Evolutionary conservation across 1,140 invertebrate species (phyloP), one percentile per base, ranked within the genome.

Genomic region (Drosophila nigromelanica): DNA sequence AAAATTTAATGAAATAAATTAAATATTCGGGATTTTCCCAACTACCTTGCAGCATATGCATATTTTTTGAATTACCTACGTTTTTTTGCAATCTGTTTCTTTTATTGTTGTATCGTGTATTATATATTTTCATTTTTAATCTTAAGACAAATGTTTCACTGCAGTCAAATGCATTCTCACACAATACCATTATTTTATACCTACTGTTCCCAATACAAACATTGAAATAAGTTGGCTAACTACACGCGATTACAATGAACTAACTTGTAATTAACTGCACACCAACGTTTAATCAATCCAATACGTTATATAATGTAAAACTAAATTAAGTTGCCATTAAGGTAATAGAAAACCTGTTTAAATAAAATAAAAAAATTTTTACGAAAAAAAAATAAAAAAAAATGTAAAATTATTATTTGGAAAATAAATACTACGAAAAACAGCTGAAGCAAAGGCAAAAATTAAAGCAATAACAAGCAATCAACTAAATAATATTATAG

Each of bases 141-240:
- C 55, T 64, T 86, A 80, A 75, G 62, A 73, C 54, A 74, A 78
- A 68, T 63, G 58, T 70, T 78, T 33, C 42, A 48, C 68, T 70
- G 69, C 73, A 81, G 58, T 82, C 70, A 55, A 78, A 74, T 79
- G 76, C 76, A 71, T 39, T 72, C 7, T 18, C 68, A 60, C 47
- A 60, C 78, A 71, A 83, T 76, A 82, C 72, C 79, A 51, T 63
- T 72, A 67, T 59, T 59, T 45, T 48, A 61, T 63, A 52, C 14
- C 52, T 47, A 62, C 80, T 72, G 48, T 86, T 81, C 67, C 75
- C 75, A 40, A 43, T 54, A 70, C 56, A 74, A 52, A 54, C 54
- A 76, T 81, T 80, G 47, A 78, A 87, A 68, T 78, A 87, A 82
- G 82, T 87, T 86, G 50, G 58, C 82, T 87, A 87, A 68, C 82